These are phyloP conservation scores for Labeo rohita DNA, from an alignment of 2,113 vertebrate genomes.

Conservation along the genomic window DNA sequence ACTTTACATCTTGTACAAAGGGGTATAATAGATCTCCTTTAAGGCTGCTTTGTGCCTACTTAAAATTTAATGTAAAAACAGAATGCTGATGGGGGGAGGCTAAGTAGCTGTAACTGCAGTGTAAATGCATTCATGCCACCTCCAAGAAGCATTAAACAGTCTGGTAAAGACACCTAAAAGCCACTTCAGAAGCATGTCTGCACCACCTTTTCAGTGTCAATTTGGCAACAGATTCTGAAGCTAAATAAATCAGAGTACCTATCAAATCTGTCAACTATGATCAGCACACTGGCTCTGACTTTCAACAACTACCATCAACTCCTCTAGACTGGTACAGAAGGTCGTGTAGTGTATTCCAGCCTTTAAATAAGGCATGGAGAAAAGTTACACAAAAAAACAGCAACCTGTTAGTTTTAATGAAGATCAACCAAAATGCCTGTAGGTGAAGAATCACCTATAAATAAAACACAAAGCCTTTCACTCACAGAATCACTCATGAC, in stretches of 20 bases:
- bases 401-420: background rate
- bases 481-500: constrained; percentile 21
- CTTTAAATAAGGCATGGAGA: background rate
- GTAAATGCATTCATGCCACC: background rate
- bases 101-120: background rate
- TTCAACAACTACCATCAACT: background rate
- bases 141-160: background rate
- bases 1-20: too few species aligned
- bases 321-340: background rate
- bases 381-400: background rate
- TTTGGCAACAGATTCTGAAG: background rate
- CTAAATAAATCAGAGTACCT: background rate
- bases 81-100: background rate
- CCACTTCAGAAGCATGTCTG: background rate
- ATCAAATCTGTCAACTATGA: background rate
- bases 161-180: background rate
- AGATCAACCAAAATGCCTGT: background rate
- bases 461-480: background rate
- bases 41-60: background rate
- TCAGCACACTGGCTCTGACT: background rate
- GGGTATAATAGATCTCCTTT: too few species aligned
- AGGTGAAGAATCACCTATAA: background rate
- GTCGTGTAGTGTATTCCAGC: background rate
- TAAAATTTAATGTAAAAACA: background rate
- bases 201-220: background rate